Evolutionary conservation across 2,797 vertebrate genomes (phyloP), one percentile per base, ranked within the genome.

Genomic region (Siniperca undulata): DNA sequence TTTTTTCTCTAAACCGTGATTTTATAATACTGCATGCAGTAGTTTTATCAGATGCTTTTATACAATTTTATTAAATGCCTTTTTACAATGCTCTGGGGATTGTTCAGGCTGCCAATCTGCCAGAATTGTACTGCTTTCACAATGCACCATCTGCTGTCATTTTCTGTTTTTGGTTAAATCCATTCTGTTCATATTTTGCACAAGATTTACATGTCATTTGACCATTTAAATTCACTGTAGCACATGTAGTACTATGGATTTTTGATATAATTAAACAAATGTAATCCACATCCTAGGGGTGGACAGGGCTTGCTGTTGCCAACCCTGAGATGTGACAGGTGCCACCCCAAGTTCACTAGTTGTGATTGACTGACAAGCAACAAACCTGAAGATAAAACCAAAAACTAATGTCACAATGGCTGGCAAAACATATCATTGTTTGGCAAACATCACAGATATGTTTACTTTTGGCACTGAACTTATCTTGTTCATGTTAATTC

Each of bases 121-220:
- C 58, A 67, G 46, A 59, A 69, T 38, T 77, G 55, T 66, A 56
- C 58, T 55, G 46, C 40, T 78, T 77, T 83, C 19, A 87, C 68
- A 82, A 72, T 77, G 34, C 27, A 70, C 82, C 85, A 86, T 88
- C 89, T 92, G 87, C 72, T 84, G 76, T 78, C 3, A 27, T 81
- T 77, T 86, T 84, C 36, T 38, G 9, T 64, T 80, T 83, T 55
- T 61, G 42, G 46, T 55, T 59, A 44, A n/a, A 70, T 70, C 34
- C 36, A 14, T 68, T 73, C 24, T 60, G 24, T 16, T 84, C 20
- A 24, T 46, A 58, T 65, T 69, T 78, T 30, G 30, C 52, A 80
- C 53, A 48, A 76, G 24, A 74, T 69, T 80, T 67, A 19, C 22
- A 59, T 53, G 53, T 60, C 27, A 17, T 19, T 30, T 59, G 7